Conservation (phyloP, 2,797 vertebrate species). For the Gobio occitaniae region DNA sequence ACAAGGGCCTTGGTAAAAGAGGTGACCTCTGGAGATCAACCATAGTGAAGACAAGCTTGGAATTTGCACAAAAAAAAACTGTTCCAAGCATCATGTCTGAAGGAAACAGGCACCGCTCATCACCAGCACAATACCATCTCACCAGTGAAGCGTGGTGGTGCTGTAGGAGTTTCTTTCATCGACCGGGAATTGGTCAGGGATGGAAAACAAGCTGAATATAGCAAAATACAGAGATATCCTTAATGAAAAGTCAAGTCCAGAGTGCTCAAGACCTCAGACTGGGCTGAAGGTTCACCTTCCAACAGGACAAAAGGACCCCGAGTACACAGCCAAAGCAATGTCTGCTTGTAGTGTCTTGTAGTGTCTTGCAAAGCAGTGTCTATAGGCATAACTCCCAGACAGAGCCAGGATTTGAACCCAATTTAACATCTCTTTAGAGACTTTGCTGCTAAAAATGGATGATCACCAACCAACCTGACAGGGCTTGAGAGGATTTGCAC, state of each 20-base stretch:
- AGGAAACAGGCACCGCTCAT: background rate
- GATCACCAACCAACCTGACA: background rate
- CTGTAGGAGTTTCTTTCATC: no score
- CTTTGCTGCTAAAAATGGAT: background rate
- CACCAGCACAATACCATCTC: background rate
- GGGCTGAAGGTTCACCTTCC: background rate
- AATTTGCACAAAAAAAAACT: no score
- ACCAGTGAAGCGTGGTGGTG: background rate
- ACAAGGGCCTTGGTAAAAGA: background rate
- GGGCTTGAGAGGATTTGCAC: background rate
- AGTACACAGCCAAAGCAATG: background rate
- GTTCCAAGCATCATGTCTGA: background rate
- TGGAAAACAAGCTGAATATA: background rate
- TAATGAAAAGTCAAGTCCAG: background rate
- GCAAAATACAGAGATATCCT: background rate
- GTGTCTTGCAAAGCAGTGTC: background rate
- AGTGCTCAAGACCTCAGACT: background rate
- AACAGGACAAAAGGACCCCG: background rate
- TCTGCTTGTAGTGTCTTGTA: no score
- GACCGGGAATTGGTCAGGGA: background rate
- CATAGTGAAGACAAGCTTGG: background rate
- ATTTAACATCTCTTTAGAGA: background rate
- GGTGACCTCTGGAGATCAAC: no score
- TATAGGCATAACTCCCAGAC: background rate
- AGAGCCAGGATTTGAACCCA: background rate